Conservation (phyloP, 2,113 vertebrate species). For the Erinaceus europaeus region DNA sequence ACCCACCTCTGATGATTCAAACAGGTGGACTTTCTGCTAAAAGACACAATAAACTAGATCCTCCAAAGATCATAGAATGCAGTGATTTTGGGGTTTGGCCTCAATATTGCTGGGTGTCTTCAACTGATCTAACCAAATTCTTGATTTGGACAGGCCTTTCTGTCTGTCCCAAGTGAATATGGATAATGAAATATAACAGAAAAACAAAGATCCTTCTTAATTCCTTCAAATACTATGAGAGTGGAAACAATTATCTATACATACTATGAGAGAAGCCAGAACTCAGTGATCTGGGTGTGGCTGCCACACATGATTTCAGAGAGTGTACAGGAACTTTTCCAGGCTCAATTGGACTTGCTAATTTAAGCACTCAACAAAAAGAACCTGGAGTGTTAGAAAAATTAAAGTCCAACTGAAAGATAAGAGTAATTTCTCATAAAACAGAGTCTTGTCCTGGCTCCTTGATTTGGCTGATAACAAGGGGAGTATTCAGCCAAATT, state of each 20-base stretch:
- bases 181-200: neutral
- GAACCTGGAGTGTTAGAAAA: neutral
- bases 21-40: neutral
- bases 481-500: neutral
- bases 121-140: neutral
- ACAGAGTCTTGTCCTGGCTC: neutral
- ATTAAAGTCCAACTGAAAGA: neutral
- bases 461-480: neutral
- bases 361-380: neutral
- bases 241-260: neutral
- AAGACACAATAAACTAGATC: neutral
- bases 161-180: neutral
- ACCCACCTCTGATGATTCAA: neutral
- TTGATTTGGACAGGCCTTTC: neutral
- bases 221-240: neutral
- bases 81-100: neutral
- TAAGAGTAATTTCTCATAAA: neutral
- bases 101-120: neutral
- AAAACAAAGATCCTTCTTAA: neutral
- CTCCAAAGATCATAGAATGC: neutral
- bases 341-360: neutral
- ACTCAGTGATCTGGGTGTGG: rapidly evolving
- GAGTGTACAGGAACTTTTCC: neutral
- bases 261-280: neutral
- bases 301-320: neutral